A percentile compares a stretch with the other conserved stretches of the same genome.
These are phyloP conservation scores for Megalonaias nervosa DNA, from an alignment of 1,140 invertebrate genomes.

Conservation along the genomic window DNA sequence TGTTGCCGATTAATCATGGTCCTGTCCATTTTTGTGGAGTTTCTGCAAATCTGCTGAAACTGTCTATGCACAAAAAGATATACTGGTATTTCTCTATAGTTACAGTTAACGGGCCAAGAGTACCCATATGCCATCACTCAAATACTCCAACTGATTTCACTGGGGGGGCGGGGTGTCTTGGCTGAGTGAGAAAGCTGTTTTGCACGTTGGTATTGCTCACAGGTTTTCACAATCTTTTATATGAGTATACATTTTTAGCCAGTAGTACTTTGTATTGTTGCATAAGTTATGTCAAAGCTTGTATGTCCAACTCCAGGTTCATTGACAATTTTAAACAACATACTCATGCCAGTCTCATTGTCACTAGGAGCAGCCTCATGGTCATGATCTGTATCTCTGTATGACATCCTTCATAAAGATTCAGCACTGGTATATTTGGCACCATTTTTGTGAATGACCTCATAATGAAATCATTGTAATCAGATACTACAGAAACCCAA, in stretches of 20 bases:
- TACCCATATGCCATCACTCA: conserved; percentile 34
- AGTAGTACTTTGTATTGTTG: conserved; percentile 34
- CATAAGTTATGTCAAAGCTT: conserved; percentile 21
- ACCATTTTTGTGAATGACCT: no score
- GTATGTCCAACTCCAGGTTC: neutral
- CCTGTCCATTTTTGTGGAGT: conserved; percentile 23
- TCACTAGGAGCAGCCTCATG: no score
- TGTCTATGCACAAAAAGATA: conserved; percentile 37
- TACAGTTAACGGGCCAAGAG: conserved; percentile 34
- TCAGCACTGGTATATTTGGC: no score
- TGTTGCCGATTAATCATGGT: conserved; percentile 23
- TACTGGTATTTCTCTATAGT: conserved; percentile 38
- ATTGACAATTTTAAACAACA: no score
- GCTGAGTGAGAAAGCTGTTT: conserved; percentile 10
- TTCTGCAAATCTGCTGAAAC: conserved; percentile 36
- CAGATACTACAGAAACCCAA: no score
- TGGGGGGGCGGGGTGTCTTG: conserved; percentile 6
- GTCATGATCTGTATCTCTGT: no score
- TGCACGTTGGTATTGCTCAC: conserved; percentile 32
- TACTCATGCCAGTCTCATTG: no score
- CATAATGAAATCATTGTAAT: no score
- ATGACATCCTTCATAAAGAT: no score
- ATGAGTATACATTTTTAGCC: conserved; percentile 25
- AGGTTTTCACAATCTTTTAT: conserved; percentile 28
- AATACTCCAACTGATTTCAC: conserved; percentile 16